These are phyloP conservation scores for Rhea americana DNA, from an alignment of 2,113 vertebrate species.

Conservation along the genomic window DNA sequence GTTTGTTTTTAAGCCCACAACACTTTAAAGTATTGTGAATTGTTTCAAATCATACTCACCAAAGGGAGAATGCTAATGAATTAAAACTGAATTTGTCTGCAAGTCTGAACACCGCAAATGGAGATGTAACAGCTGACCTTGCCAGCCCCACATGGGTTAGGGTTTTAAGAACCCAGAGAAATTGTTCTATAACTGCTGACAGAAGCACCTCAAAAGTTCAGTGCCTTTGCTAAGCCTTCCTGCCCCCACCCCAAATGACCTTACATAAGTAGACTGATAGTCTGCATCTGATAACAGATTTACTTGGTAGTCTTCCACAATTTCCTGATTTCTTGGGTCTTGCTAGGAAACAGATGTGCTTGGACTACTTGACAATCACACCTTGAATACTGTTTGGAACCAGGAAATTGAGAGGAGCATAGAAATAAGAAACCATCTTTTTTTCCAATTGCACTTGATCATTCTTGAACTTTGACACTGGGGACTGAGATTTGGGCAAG, in stretches of 20 bases:
- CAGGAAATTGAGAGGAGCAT: conserved; percentile 7
- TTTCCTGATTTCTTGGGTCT: background rate
- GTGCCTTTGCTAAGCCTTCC: background rate
- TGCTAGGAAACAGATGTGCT: conserved; percentile 58
- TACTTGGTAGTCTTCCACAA: background rate
- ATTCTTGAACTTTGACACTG: background rate
- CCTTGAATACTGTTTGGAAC: conserved; percentile 12
- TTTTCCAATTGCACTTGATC: conserved; percentile 20
- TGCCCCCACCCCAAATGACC: background rate
- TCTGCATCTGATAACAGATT: background rate
- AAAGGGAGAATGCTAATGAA: background rate
- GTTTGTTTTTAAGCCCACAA: conserved; percentile 1
- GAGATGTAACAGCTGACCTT: background rate
- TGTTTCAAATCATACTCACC: background rate
- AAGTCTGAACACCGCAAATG: background rate
- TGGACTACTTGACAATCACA: background rate
- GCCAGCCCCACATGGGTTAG: background rate
- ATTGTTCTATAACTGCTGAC: background rate
- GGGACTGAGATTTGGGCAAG: conserved; percentile 9
- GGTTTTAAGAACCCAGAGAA: background rate
- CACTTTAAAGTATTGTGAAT: background rate
- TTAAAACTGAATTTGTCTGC: background rate
- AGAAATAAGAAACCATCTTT: background rate
- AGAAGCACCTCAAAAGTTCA: background rate
- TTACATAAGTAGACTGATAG: background rate